Percentiles rank a stretch among this genome's conserved stretches.
These are phyloP conservation scores for Mesorhabditis spiculigera DNA, from an alignment of 2,888 invertebrate genomes.

Conservation along the genomic window DNA sequence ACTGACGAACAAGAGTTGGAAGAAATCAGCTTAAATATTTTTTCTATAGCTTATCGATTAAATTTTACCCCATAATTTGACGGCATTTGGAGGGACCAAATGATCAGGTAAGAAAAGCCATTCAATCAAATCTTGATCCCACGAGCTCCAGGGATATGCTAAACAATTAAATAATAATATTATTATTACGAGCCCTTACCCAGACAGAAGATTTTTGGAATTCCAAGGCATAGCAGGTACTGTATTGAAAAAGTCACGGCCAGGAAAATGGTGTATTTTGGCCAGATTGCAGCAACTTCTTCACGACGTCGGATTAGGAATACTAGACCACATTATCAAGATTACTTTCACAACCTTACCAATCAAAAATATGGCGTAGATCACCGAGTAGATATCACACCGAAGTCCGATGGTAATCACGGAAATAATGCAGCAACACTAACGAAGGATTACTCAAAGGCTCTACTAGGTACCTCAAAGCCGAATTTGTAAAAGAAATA, in stretches of 20 bases:
- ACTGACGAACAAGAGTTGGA: conserved; percentile 78
- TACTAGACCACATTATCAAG: conserved; percentile 71
- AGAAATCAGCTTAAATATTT: conserved; percentile 71
- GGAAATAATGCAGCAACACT: conserved; percentile 77
- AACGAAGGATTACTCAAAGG: conserved; percentile 58
- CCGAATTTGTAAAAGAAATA: conserved; percentile 95
- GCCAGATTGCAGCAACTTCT: conserved; percentile 72
- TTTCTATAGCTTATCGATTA: neutral
- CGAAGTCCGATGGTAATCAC: conserved; percentile 82
- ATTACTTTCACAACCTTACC: neutral
- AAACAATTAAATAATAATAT: conserved; percentile 23
- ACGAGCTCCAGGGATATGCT: conserved; percentile 73
- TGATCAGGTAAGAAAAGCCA: conserved; percentile 87
- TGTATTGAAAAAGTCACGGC: conserved; percentile 78
- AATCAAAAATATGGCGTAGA: conserved; percentile 69
- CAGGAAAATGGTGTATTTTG: conserved; percentile 75
- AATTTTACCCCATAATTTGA: conserved; percentile 74
- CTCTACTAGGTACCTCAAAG: conserved; percentile 69
- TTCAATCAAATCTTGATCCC: conserved; percentile 70
- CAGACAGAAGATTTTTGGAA: conserved; percentile 80
- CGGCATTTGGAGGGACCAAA: conserved; percentile 72
- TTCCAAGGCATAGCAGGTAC: conserved; percentile 80
- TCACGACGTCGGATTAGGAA: conserved; percentile 68
- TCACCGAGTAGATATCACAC: conserved; percentile 80
- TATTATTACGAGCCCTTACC: conserved; percentile 63